Percentiles rank a stretch among this genome's conserved stretches.
phyloP scores from a whole-genome alignment of 1,140 invertebrate genomes.

The Artemia franciscana region DNA sequence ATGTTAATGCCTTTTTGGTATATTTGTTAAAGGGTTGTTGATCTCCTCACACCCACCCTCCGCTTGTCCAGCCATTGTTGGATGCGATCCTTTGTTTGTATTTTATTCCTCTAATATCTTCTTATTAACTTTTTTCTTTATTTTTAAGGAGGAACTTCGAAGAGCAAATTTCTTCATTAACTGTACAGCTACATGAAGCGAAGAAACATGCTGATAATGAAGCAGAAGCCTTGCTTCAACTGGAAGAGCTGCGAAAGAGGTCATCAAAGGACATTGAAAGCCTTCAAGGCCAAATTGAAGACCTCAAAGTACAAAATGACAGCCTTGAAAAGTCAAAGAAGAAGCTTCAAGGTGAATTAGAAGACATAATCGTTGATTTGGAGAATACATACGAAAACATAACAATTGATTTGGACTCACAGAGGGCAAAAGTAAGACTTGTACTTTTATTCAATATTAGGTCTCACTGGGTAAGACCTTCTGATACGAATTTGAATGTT shows the following conservation, averaged over 20 bases:
- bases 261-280: conserved; percentile 67
- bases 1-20: too few species aligned
- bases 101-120: too few species aligned
- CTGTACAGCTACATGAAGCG: conserved; percentile 49
- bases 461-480: too few species aligned
- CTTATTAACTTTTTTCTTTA: too few species aligned
- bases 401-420: conserved; percentile 70
- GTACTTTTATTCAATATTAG: too few species aligned
- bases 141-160: conserved; percentile 37
- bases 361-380: too few species aligned
- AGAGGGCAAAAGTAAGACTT: conserved; percentile 44
- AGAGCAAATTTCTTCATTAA: conserved; percentile 43
- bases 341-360: conserved; percentile 83
- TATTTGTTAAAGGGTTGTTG: too few species aligned
- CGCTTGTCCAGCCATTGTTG: too few species aligned
- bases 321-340: conserved; percentile 91
- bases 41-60: too few species aligned
- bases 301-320: conserved; percentile 68
- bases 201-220: conserved; percentile 90
- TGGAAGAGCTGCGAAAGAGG: conserved; percentile 81
- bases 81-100: too few species aligned
- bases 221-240: conserved; percentile 43
- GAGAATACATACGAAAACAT: too few species aligned
- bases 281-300: conserved; percentile 58
- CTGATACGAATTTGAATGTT: too few species aligned